Evolutionary conservation across 2,113 vertebrate species (phyloP), one percentile per base, ranked within the genome.

Genomic region (Aythya baeri): DNA sequence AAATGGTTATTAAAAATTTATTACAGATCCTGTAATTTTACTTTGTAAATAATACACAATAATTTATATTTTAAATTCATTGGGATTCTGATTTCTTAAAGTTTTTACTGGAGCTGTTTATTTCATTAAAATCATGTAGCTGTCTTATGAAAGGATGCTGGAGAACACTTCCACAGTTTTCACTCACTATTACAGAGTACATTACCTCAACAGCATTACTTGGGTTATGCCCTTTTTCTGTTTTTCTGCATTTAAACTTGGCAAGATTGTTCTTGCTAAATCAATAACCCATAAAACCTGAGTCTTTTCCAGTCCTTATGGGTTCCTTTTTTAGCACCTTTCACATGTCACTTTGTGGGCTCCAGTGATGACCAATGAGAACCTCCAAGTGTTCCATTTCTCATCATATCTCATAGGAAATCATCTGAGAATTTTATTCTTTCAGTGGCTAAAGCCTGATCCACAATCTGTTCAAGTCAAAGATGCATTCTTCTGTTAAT

Each of bases 311-410:
- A 88, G 88, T 63, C 57, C 76, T 84, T 32, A 41, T 81, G 90
- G 29, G 57, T 83, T 95, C 57, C 34, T 7, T 86, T 94, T 88
- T 89, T 78, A 46, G 61, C 52, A 75, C 52, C 78, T 96, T 95
- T 96, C 88, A 94, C 73, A 82, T 92, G 90, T 86, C 90, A 84
- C 38, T 91, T 83, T 95, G 76, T 92, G 95, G 94, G 61, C 73
- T 96, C 26, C 36, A 82, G 66, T 43, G 88, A 32, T 90, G 80
- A 96, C 75, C 95, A 90, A 61, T 92, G 90, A 84, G 76, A 90
- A 79, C 61, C 21, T 73, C 22, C 63, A 59, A 62, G 52, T 61
- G 49, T 86, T 91, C 83, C 29, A 75, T 95, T 95, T 95, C 61
- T 93, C 79, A 83, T 83, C 3, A 1, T 86, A 86, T 91, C 70